Evolutionary conservation across 2,113 vertebrate species (phyloP).

Genomic region (Ameiurus melas): DNA sequence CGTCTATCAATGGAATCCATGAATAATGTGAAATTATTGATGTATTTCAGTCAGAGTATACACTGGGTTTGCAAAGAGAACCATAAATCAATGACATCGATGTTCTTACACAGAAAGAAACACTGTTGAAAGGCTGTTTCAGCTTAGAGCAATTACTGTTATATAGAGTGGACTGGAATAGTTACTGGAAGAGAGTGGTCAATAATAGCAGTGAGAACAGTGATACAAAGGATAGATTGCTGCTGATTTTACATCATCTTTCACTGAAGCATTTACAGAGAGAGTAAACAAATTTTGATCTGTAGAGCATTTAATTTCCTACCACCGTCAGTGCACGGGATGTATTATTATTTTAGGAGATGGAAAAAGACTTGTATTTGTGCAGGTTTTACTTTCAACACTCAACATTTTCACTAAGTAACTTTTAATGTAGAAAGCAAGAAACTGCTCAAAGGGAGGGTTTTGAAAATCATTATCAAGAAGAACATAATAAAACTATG

Average conservation of each 20-base stretch:
- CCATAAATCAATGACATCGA: constrained; percentile 56
- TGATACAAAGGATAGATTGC: constrained; percentile 52
- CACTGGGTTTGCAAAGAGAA: constrained; percentile 41
- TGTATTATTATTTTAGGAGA: constrained; percentile 26
- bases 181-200: constrained; percentile 34
- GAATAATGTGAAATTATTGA: constrained; percentile 50
- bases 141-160: constrained; percentile 52
- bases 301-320: constrained; percentile 52
- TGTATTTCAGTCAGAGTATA: constrained; percentile 48
- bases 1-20: constrained; percentile 40
- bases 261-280: constrained; percentile 41
- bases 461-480: background rate
- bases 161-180: constrained; percentile 13
- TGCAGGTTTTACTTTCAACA: constrained; percentile 16
- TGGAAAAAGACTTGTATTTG: constrained; percentile 16
- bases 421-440: background rate
- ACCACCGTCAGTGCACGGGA: constrained; percentile 27
- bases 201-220: constrained; percentile 44
- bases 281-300: constrained; percentile 52
- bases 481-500: background rate
- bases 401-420: background rate
- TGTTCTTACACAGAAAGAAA: constrained; percentile 42
- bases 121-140: constrained; percentile 44
- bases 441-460: background rate
- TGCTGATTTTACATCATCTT: constrained; percentile 43